phyloP scores from a whole-genome alignment of 2,888 invertebrate genomes.

The Allophyes oxyacanthae region DNA sequence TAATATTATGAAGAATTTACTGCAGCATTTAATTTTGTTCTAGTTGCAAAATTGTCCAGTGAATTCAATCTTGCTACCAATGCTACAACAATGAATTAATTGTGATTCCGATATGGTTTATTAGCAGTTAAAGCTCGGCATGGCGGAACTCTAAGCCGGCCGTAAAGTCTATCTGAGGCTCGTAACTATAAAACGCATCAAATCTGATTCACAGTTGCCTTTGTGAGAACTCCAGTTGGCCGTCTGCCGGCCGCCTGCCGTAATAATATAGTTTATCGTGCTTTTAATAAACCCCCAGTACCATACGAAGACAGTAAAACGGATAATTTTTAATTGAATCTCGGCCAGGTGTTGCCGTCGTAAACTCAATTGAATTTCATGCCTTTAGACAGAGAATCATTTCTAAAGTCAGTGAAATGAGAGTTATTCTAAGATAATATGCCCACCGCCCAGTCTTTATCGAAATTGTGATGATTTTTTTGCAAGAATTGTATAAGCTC shows the following conservation, averaged over 20 bases:
- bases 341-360: slow-evolving; percentile 76
- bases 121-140: slow-evolving; percentile 59
- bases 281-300: slow-evolving; percentile 75
- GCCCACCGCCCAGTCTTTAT: slow-evolving; percentile 24
- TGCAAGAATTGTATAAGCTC: slow-evolving; percentile 56
- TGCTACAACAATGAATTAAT: slow-evolving; percentile 55
- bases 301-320: slow-evolving; percentile 73
- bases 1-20: slow-evolving; percentile 37
- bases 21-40: slow-evolving; percentile 20
- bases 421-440: slow-evolving; percentile 42
- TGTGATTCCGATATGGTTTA: slow-evolving; percentile 63
- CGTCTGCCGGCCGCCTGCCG: slow-evolving; percentile 66
- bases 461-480: slow-evolving; percentile 48
- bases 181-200: slow-evolving; percentile 81
- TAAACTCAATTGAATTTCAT: slow-evolving; percentile 72
- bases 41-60: slow-evolving; percentile 32
- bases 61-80: slow-evolving; percentile 24
- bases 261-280: slow-evolving; percentile 78
- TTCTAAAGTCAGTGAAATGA: slow-evolving; percentile 49
- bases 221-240: slow-evolving; percentile 75
- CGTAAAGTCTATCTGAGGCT: slow-evolving; percentile 76
- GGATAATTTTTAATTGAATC: slow-evolving; percentile 81
- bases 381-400: slow-evolving; percentile 56
- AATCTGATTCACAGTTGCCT: slow-evolving; percentile 79
- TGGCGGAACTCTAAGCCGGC: slow-evolving; percentile 68